Conservation (phyloP, 2,888 invertebrate genomes). For the Trissoscelio sp. region DNA sequence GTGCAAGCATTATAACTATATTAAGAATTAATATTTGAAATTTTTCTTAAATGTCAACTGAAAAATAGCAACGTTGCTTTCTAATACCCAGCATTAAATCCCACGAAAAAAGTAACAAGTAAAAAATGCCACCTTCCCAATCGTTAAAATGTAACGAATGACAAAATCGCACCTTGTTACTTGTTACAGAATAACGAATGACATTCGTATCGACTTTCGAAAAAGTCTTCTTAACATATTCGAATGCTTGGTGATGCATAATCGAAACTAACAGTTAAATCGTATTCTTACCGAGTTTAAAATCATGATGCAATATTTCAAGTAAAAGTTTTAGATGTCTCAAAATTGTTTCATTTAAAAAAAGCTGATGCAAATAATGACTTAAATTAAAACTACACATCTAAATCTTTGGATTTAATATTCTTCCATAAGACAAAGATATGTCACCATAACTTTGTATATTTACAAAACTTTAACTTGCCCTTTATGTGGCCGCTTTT, state of each 20-base stretch:
- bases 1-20: conserved; percentile 1
- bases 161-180: conserved; percentile 13
- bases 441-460: conserved; percentile 5
- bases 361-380: not conserved
- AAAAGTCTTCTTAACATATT: not conserved
- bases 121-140: not conserved
- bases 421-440: not conserved
- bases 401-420: not conserved
- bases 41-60: not conserved
- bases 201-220: not conserved
- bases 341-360: not conserved
- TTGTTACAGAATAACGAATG: conserved; percentile 10
- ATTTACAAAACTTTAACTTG: conserved; percentile 1
- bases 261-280: not conserved
- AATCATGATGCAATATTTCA: not conserved
- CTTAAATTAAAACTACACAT: conserved; percentile 4
- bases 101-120: conserved; percentile 12
- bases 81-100: conserved; percentile 6
- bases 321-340: not conserved
- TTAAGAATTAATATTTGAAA: not conserved
- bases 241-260: not conserved
- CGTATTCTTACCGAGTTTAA: not conserved
- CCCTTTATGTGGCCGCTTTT: not conserved
- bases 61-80: not conserved
- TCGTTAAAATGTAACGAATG: conserved; percentile 11